Evolutionary conservation across 2,888 invertebrate genomes (phyloP).

Genomic region (Palloptera scutellata): DNA sequence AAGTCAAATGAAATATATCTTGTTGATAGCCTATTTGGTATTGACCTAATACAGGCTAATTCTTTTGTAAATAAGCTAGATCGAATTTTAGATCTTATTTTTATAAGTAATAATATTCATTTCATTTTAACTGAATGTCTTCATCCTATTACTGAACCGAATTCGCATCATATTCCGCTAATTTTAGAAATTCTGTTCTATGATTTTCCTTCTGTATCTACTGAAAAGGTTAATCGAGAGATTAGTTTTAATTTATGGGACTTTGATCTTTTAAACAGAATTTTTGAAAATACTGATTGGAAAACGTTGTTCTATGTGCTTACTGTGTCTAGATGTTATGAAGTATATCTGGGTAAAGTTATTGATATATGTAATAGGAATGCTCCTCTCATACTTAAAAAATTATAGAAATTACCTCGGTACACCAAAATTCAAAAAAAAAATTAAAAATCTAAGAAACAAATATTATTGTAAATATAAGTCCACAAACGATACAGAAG

Average conservation of each 20-base stretch:
- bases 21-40: background rate
- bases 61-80: background rate
- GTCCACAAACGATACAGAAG: background rate
- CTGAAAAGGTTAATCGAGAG: too few species aligned
- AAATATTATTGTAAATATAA: background rate
- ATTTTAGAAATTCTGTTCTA: too few species aligned
- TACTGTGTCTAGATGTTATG: background rate
- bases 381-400: background rate
- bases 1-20: background rate
- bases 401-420: background rate
- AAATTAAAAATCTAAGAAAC: background rate
- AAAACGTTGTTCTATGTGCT: background rate
- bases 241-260: background rate
- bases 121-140: background rate
- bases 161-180: too few species aligned
- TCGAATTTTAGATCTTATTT: constrained; percentile 10
- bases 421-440: background rate
- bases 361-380: background rate
- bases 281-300: background rate
- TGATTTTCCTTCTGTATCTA: too few species aligned
- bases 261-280: background rate
- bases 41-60: background rate
- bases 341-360: background rate
- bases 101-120: constrained; percentile 3
- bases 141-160: too few species aligned